phyloP scores from a whole-genome alignment of 2,113 vertebrate genomes.

The Neopipo cinnamomea region DNA sequence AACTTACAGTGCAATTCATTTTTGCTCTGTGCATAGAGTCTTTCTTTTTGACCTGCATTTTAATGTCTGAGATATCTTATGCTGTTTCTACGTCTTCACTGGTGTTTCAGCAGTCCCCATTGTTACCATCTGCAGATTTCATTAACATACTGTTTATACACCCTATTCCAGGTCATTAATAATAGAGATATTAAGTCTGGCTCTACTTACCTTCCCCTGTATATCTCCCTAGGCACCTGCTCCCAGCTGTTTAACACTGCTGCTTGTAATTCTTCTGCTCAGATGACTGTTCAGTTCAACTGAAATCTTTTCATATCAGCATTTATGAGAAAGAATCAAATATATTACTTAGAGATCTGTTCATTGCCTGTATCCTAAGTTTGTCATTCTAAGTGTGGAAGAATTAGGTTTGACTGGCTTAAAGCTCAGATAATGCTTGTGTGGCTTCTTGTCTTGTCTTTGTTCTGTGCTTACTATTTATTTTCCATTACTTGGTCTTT shows the following conservation, averaged over 20 bases:
- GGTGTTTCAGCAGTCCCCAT: neutral
- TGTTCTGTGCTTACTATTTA: neutral
- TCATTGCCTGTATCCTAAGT: neutral
- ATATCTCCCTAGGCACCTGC: constrained; percentile 39
- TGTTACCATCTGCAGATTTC: constrained; percentile 57
- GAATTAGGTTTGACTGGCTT: neutral
- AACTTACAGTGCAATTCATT: neutral
- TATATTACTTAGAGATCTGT: neutral
- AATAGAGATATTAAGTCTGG: constrained; percentile 32
- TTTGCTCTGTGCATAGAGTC: neutral
- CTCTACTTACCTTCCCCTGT: constrained; percentile 1
- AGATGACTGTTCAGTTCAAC: neutral
- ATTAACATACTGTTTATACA: constrained; percentile 36
- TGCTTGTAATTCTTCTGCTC: constrained; percentile 3
- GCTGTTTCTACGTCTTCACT: neutral
- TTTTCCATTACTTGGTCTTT: neutral
- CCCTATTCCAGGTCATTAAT: constrained; percentile 38
- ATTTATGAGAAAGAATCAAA: neutral
- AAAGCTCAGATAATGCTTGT: neutral
- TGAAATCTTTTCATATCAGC: neutral
- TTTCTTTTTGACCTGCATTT: neutral
- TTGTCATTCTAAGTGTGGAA: neutral
- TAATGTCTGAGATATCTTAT: neutral
- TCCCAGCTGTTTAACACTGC: constrained; percentile 4
- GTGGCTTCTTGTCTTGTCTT: neutral